Conservation (phyloP, 2,113 vertebrate species). For the Nymphicus hollandicus region DNA sequence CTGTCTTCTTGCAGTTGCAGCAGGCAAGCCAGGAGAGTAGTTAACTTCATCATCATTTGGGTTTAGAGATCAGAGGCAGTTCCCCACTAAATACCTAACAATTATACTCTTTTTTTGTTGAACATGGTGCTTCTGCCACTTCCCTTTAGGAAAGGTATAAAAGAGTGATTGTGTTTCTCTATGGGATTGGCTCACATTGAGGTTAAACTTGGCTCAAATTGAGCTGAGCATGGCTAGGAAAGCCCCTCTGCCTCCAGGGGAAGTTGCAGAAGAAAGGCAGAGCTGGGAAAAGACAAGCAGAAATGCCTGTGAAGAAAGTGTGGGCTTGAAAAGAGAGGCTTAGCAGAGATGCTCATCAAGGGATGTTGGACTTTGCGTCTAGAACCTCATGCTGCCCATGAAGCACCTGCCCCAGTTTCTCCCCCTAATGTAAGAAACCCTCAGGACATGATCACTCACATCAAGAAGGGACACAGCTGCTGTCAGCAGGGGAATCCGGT, state of each 20-base stretch:
- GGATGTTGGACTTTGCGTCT: accelerated
- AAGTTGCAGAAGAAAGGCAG: not conserved
- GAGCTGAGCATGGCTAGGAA: not conserved
- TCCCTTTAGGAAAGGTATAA: not conserved
- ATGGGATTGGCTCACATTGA: accelerated
- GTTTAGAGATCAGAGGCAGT: not conserved
- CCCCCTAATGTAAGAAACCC: not conserved
- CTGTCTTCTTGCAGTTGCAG: not conserved
- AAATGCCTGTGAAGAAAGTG: not conserved
- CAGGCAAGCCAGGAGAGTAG: not conserved
- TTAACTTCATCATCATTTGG: not conserved
- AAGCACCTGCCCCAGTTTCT: not conserved
- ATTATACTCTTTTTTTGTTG: not conserved
- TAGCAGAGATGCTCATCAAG: too few relatives aligned
- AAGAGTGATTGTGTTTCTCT: not conserved
- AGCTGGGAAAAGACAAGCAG: not conserved
- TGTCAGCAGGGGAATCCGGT: not conserved
- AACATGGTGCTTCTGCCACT: not conserved
- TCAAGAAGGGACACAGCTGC: not conserved
- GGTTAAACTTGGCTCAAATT: not conserved
- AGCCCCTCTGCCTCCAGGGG: not conserved
- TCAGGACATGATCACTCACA: too few relatives aligned
- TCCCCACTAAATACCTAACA: not conserved
- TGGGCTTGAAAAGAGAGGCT: not conserved
- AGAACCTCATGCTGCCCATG: not conserved